A percentile compares a stretch with the other conserved stretches of the same genome.
Conservation (phyloP, 2,113 vertebrate genomes). For the Pan paniscus region DNA sequence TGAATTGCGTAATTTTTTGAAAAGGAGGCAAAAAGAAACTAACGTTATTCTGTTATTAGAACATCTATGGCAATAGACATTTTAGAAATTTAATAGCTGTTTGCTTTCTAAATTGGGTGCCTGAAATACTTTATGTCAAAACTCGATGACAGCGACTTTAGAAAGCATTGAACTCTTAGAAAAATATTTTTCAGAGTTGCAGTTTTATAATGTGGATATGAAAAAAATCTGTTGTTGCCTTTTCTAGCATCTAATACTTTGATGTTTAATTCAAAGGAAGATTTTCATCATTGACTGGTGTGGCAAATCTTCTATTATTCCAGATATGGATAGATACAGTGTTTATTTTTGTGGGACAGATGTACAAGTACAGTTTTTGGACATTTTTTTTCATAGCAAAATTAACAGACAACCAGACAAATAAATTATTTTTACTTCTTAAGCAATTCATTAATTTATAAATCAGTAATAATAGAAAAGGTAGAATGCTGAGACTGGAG, state of each 20-base stretch:
- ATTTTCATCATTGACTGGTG: constrained; percentile 27
- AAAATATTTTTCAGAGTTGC: constrained; percentile 47
- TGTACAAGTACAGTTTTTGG: background rate
- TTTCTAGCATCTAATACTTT: constrained; percentile 19
- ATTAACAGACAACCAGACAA: background rate
- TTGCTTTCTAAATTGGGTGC: constrained; percentile 60
- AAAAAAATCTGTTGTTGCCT: background rate
- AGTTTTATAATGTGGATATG: background rate
- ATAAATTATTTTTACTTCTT: background rate
- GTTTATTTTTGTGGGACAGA: constrained; percentile 20
- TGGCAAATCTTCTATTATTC: constrained; percentile 2
- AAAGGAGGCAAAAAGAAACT: constrained; percentile 37
- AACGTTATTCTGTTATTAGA: constrained; percentile 66
- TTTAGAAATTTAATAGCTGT: constrained; percentile 64
- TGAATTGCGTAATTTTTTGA: constrained; percentile 58
- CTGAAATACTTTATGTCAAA: constrained; percentile 62
- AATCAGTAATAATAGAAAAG: background rate
- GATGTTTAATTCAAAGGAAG: constrained; percentile 30
- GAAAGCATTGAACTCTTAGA: constrained; percentile 6
- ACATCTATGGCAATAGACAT: constrained; percentile 35
- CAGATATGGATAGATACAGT: background rate
- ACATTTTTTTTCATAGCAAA: background rate
- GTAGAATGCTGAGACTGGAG: background rate
- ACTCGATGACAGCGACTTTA: constrained; percentile 26
- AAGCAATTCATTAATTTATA: background rate